Conservation (phyloP, 2,888 invertebrate species). For the Agriopis aurantiaria region DNA sequence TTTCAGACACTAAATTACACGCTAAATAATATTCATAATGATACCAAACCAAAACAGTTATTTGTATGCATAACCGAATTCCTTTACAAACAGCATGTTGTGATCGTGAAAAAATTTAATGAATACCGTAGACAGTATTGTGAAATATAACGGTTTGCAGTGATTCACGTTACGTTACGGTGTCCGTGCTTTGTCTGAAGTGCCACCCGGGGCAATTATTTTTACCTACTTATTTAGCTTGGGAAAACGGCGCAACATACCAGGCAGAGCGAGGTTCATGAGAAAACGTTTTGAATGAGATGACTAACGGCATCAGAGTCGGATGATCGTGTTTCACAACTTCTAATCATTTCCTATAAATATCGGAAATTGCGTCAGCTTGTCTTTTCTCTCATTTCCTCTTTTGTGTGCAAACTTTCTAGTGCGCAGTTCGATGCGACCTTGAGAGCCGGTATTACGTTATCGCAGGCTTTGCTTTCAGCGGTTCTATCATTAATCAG, state of each 20-base stretch:
- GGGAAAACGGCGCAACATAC: constrained; percentile 23
- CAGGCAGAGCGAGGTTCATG: constrained; percentile 20
- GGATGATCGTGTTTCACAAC: constrained; percentile 3
- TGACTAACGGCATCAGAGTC: constrained; percentile 23
- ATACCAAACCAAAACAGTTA: constrained; percentile 35
- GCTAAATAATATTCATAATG: constrained; percentile 24
- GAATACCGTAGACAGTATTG: constrained; percentile 44
- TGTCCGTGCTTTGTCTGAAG: constrained; percentile 40
- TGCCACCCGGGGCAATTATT: constrained; percentile 30
- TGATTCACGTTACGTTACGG: constrained; percentile 47
- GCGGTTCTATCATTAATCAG: constrained; percentile 27
- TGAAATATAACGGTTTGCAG: constrained; percentile 47
- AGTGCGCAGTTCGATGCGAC: background rate
- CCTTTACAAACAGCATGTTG: constrained; percentile 30
- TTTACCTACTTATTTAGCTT: constrained; percentile 13
- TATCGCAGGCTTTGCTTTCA: constrained; percentile 26
- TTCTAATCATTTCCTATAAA: constrained; percentile 11
- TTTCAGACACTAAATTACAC: constrained; percentile 27
- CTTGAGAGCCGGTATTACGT: constrained; percentile 26
- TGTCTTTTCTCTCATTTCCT: constrained; percentile 6
- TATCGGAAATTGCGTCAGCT: constrained; percentile 23
- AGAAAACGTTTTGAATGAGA: constrained; percentile 28
- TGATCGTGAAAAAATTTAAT: constrained; percentile 36
- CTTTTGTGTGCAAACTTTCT: constrained; percentile 16
- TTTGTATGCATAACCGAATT: constrained; percentile 34